Evolutionary conservation across 1,140 invertebrate genomes (phyloP), one percentile per base, ranked within the genome.

Genomic region (Drosophila dunni): DNA sequence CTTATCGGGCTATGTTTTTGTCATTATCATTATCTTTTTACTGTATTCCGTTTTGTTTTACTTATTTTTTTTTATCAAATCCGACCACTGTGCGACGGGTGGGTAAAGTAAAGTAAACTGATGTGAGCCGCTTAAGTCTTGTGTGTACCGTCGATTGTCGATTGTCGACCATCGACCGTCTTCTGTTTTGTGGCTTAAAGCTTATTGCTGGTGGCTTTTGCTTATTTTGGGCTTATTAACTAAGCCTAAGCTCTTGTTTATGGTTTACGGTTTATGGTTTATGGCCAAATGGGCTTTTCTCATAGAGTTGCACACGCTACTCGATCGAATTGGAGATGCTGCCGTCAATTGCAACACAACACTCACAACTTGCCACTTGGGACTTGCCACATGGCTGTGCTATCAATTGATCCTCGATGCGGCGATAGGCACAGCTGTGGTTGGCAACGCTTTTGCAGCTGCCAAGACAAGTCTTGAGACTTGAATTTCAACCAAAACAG

Each of bases 191-290:
- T 29, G 61, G 56, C 61, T 72, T 75, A 64, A 34, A 50, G 75
- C 51, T 62, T 78, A 62, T 50, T 50, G 48, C 48, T 51, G 9
- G 1, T 20, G 11, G 20, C 29, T 29, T 34, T 13, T 53, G 29
- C 33, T 38, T 38, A 40, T 40, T 3, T 17, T 61, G 46, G 42
- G 34, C 33, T 60, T 61, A 61, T 68, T 58, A 56, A 61, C 36
- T 69, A 72, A 79, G 82, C 67, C 69, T 75, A 67, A 75, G 81
- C 82, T 72, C 76, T 75, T 66, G 81, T 63, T 80, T 75, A 66
- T 45, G 36, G 58, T 29, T 29, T 29, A 29, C 24, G 6, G 6
- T 29, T 29, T 29, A 29, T 6, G 24, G 24, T 29, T 29, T 29
- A 66, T 45, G 58, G 38, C 15, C 15, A 74, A 76, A 78, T 70